Evolutionary conservation across 2,113 vertebrate species (phyloP).

Genomic region (Petaurus breviceps): DNA sequence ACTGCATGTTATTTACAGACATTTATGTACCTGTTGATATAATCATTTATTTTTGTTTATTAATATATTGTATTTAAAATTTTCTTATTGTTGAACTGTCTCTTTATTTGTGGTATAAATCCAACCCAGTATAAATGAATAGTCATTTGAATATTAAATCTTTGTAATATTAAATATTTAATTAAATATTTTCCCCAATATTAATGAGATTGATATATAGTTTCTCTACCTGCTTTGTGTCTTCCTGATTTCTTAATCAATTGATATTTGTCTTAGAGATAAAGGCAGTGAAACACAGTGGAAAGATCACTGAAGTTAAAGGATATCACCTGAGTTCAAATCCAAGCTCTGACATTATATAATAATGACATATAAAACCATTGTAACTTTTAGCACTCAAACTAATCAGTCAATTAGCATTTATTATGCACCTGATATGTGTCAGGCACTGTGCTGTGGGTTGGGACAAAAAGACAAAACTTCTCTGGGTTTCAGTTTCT

Average conservation of each 20-base stretch:
- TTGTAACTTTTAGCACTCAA: not conserved
- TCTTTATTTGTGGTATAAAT: not conserved
- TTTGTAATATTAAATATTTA: not conserved
- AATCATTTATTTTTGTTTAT: not conserved
- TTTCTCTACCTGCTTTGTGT: not conserved
- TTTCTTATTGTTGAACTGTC: not conserved
- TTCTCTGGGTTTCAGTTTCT: too few relatives aligned
- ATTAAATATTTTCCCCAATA: not conserved
- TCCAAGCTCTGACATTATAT: not conserved
- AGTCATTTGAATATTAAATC: not conserved
- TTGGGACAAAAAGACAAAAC: too few relatives aligned
- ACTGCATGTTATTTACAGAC: not conserved
- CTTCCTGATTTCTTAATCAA: not conserved
- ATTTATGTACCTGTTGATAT: not conserved
- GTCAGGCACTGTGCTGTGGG: not conserved
- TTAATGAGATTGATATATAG: not conserved
- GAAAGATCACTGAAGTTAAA: not conserved
- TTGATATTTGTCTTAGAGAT: not conserved
- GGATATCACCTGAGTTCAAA: not conserved
- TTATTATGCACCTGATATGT: not conserved
- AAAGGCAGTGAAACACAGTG: not conserved
- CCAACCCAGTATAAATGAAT: not conserved
- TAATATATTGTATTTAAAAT: not conserved
- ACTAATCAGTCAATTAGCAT: not conserved
- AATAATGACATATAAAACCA: too few relatives aligned